These are phyloP conservation scores for Parapristionchus giblindavisi DNA, from an alignment of 2,888 invertebrate species.

Conservation along the genomic window DNA sequence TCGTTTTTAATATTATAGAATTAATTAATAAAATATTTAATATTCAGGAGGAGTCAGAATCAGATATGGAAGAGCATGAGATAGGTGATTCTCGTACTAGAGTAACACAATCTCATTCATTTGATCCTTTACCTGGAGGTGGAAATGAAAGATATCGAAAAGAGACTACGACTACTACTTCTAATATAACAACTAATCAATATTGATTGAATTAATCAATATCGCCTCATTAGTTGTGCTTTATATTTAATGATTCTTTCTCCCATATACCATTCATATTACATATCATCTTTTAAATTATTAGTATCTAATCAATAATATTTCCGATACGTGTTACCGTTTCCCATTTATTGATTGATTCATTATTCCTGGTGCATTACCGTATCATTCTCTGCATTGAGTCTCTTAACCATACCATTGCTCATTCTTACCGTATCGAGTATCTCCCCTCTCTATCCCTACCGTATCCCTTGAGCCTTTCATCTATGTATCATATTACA, in stretches of 20 bases:
- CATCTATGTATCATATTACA: too few species aligned
- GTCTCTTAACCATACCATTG: slow-evolving; percentile 24
- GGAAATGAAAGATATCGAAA: slow-evolving; percentile 13
- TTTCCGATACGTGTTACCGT: too few species aligned
- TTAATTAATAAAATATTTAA: not conserved
- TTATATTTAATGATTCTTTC: slow-evolving; percentile 3
- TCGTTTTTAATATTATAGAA: not conserved
- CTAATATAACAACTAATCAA: slow-evolving; percentile 15
- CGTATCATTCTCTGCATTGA: not conserved
- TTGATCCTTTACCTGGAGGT: slow-evolving; percentile 32
- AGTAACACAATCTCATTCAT: slow-evolving; percentile 42
- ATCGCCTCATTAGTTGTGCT: not conserved
- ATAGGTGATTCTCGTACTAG: slow-evolving; percentile 47
- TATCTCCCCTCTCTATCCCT: slow-evolving; percentile 10
- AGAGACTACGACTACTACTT: slow-evolving; percentile 31
- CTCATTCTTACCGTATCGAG: slow-evolving; percentile 26
- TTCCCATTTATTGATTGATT: slow-evolving; percentile 22
- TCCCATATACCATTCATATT: slow-evolving; percentile 13
- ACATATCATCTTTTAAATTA: too few species aligned
- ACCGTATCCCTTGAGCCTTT: not conserved
- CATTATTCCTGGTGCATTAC: slow-evolving; percentile 11
- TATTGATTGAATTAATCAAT: slow-evolving; percentile 2
- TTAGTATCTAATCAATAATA: too few species aligned
- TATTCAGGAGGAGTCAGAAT: slow-evolving; percentile 34
- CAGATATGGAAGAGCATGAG: slow-evolving; percentile 42